Conservation (phyloP, 2,797 vertebrate genomes). For the Pogoniulus pusillus region DNA sequence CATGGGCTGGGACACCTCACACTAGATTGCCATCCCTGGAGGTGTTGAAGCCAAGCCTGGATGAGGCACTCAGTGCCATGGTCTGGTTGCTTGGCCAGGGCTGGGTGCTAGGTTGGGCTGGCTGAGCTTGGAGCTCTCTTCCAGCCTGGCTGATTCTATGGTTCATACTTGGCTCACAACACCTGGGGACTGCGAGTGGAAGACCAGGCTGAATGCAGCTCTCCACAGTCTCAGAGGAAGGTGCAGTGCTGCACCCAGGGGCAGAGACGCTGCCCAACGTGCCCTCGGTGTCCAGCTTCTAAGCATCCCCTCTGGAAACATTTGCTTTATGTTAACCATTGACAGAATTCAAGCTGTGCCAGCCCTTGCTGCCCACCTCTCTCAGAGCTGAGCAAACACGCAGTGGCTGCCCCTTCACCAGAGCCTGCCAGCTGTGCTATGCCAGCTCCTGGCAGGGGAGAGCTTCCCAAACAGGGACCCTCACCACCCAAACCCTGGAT, state of each 20-base stretch:
- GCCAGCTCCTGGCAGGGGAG: background rate
- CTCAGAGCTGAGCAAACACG: background rate
- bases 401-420: background rate
- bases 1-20: too few species aligned
- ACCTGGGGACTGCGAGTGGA: background rate
- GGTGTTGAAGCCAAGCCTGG: too few species aligned
- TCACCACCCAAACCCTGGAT: rapidly evolving
- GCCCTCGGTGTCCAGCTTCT: background rate
- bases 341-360: background rate
- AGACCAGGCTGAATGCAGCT: background rate
- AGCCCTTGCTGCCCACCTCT: background rate
- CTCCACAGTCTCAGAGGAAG: background rate
- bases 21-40: too few species aligned
- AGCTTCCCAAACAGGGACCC: background rate
- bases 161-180: background rate
- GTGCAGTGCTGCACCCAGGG: background rate
- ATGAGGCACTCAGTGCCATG: too few species aligned
- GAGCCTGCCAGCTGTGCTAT: background rate
- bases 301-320: background rate
- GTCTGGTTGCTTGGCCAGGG: too few species aligned
- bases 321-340: slow-evolving; percentile 18
- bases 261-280: rapidly evolving
- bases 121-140: too few species aligned
- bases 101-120: too few species aligned
- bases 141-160: too few species aligned